Base-by-base conservation (phyloP, 37 sponge, comb jelly and placozoan genomes). In the Eunapius fragilis region DNA sequence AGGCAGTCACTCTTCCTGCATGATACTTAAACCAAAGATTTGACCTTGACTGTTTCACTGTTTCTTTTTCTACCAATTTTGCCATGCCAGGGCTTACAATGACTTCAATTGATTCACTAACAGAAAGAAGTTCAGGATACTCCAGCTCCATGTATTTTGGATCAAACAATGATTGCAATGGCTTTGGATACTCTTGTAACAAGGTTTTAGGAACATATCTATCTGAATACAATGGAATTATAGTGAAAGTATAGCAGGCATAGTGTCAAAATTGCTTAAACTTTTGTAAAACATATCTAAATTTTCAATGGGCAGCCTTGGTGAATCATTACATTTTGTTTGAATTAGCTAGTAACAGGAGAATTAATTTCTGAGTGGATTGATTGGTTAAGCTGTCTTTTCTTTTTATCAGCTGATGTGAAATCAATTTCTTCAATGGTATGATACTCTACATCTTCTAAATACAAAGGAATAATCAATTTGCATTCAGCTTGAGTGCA, bases 1-100 rank as follows among this genome's bases (percentile, higher is more conserved):
- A 85, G 22, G 78, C 85, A 31, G 85, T 85, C 26, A 85, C 74
- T 22, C 87, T 67, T 6, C 87, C 80, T 41, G 87, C 87, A 36
- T 80, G 45, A 28, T 45, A 86, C 50, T 31, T 79, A 32, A 36
- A 86, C 87, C 80, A 86, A 24, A 79, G 67, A 9, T 71, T 72
- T 34, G 87, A 37, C 31, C 23, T 1, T 47, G 45, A 36, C 47
- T 86, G 87, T 14, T 80, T 67, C 5, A 47, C 0, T 23, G 87
- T 79, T 31, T 72, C 80, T 36, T 71, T n/a, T 70, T 86, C 80
- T 32, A 86, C 70, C 19, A 71, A 22, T 30, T 23, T 22, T 31
- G 28, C 79, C 79, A 72, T 70, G 35, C 58, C 79, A 17, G 32
- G 41, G 31, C 71, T 85, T 34, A 85, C 37, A 71, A 71, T 31